Evolutionary conservation across 2,888 invertebrate genomes (phyloP).

Genomic region (Mechanitis mazaeus): DNA sequence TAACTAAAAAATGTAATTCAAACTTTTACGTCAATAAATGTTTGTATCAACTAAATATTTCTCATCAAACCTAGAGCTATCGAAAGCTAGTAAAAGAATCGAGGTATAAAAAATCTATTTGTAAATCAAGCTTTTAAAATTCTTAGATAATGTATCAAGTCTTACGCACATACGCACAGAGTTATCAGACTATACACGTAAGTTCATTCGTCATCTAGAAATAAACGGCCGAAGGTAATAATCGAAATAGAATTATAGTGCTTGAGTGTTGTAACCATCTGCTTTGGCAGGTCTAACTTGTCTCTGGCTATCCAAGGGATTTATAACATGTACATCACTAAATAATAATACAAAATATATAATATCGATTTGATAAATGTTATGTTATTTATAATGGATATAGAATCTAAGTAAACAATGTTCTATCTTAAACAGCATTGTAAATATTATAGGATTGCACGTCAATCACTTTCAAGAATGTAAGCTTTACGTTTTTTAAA

Average conservation of each 20-base stretch:
- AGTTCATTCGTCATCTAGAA: slow-evolving; percentile 70
- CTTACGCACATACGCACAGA: slow-evolving; percentile 41
- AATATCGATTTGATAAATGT: not conserved
- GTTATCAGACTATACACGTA: slow-evolving; percentile 48
- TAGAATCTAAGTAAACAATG: slow-evolving; percentile 13
- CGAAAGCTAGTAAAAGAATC: slow-evolving; percentile 17
- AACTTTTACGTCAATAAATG: not conserved
- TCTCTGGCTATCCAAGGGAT: slow-evolving; percentile 53
- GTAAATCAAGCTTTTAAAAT: slow-evolving; percentile 70
- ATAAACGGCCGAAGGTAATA: slow-evolving; percentile 74
- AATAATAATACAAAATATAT: no score
- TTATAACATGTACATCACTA: slow-evolving; percentile 40
- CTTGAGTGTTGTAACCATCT: slow-evolving; percentile 63
- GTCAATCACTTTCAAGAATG: slow-evolving; percentile 16
- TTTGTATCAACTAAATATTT: slow-evolving; percentile 13
- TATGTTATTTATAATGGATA: slow-evolving; percentile 14
- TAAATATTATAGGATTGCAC: slow-evolving; percentile 15
- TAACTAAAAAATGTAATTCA: not conserved
- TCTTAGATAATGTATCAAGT: slow-evolving; percentile 67
- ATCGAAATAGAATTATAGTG: slow-evolving; percentile 74
- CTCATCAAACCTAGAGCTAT: slow-evolving; percentile 14
- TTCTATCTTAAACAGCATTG: slow-evolving; percentile 10
- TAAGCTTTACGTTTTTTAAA: not conserved
- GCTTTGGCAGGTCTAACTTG: slow-evolving; percentile 57
- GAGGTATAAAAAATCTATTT: slow-evolving; percentile 29